Base-by-base conservation (phyloP, 2,888 invertebrate genomes). In the Metacarcinus magister region DNA sequence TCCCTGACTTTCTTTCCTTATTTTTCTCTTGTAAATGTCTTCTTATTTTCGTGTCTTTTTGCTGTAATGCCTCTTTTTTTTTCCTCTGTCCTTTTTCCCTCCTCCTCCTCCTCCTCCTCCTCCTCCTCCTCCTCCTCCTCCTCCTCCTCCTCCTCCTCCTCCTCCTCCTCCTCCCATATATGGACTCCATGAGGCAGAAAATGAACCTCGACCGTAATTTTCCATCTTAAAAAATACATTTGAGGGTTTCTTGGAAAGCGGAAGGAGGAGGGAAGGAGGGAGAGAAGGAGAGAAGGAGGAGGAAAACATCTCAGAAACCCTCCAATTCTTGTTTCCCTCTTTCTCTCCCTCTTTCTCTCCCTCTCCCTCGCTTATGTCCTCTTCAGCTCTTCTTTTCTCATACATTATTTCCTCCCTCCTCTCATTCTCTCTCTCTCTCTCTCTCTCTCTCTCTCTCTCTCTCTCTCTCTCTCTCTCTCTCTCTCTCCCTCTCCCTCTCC, bases 161-260 rank as follows among this genome's bases (percentile, higher is more conserved):
- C 92, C 54, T 28, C 54, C 32, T 32, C 32, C 54, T 32, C 39
- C 60, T 28, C 16, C 94, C 82, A 44, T 32, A 87, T 87, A 90
- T n/a, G 43, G 89, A 94, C 54, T 89, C 94, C 89, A 94, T 94
- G 60, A 54, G 94, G 60, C 32, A 90, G 94, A 90, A 94, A 90
- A 94, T 90, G 44, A 94, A 94, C 82, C 94, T 28, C 23, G 23
- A 48, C 46, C 94, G 87, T 94, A 94, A 94, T 90, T 89, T 94
- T 94, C n/a, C 60, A 19, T 39, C 90, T 32, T 32, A 94, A 89
- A 94, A 89, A 90, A 90, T 43, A 75, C 43, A 93, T 60, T 60
- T 93, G 23, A 93, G 60, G 60, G 92, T 93, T 93, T 28, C 39
- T 23, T 60, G 46, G 93, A 19, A 54, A 60, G 67, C 28, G 13